phyloP scores from a whole-genome alignment of 2,888 invertebrate species.

The Torymus aiolomorphi region DNA sequence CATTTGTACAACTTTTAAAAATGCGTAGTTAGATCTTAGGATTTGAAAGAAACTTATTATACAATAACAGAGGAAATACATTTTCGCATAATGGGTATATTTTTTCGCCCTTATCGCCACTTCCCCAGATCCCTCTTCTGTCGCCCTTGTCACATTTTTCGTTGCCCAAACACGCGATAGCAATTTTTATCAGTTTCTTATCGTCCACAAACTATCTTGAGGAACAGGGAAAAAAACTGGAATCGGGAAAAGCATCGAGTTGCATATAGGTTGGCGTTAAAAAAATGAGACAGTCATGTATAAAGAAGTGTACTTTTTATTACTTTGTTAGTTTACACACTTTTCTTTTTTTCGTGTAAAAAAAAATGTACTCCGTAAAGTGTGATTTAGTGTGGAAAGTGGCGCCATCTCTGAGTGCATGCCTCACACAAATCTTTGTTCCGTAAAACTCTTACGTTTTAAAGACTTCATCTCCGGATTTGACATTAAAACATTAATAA shows the following conservation, averaged over 20 bases:
- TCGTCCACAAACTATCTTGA: slow-evolving; percentile 7
- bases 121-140: not conserved
- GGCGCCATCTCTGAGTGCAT: slow-evolving; percentile 38
- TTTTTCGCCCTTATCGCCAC: slow-evolving; percentile 28
- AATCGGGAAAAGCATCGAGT: slow-evolving; percentile 19
- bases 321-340: slow-evolving; percentile 38
- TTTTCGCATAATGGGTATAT: slow-evolving; percentile 28
- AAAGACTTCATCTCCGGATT: slow-evolving; percentile 28
- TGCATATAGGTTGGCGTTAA: not conserved
- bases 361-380: slow-evolving; percentile 33
- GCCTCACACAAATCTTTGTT: slow-evolving; percentile 13
- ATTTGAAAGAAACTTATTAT: not conserved
- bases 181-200: slow-evolving; percentile 40
- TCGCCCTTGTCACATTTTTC: slow-evolving; percentile 6
- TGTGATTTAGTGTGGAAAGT: slow-evolving; percentile 27
- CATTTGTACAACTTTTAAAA: not conserved
- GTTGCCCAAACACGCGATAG: slow-evolving; percentile 28
- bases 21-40: not conserved
- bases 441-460: not conserved
- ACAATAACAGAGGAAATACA: not conserved
- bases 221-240: not conserved
- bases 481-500: slow-evolving; percentile 28
- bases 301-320: slow-evolving; percentile 45
- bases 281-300: not conserved
- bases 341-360: slow-evolving; percentile 40